A percentile compares a stretch with the other conserved stretches of the same genome.
These are phyloP conservation scores for Abrostola tripartita DNA, from an alignment of 2,888 invertebrate genomes.

Conservation along the genomic window DNA sequence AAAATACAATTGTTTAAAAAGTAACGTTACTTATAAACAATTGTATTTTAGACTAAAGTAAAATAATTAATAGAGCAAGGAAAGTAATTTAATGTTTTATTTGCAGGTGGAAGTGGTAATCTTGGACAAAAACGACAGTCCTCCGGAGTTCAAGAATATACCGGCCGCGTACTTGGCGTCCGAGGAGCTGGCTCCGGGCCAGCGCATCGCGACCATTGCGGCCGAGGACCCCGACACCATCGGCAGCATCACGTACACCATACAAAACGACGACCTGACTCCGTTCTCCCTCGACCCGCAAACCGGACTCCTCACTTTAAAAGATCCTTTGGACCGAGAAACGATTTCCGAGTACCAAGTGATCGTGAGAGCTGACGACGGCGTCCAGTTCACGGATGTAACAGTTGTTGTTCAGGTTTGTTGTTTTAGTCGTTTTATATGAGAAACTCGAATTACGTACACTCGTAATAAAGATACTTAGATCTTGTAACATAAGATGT, in stretches of 20 bases:
- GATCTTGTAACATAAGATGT: constrained; percentile 45
- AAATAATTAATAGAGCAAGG: neutral
- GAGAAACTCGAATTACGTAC: constrained; percentile 45
- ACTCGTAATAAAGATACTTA: constrained; percentile 53
- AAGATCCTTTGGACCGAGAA: constrained; percentile 95
- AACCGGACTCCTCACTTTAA: constrained; percentile 92
- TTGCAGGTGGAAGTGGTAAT: constrained; percentile 94
- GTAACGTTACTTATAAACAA: neutral
- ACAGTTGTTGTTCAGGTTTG: constrained; percentile 93
- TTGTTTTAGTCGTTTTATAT: constrained; percentile 47
- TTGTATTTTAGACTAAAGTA: neutral
- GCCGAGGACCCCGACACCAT: constrained; percentile 96
- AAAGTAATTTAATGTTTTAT: constrained; percentile 48
- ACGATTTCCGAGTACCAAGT: constrained; percentile 93
- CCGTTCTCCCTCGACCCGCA: constrained; percentile 92
- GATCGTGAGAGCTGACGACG: constrained; percentile 95
- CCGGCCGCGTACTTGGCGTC: constrained; percentile 93
- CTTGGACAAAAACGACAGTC: constrained; percentile 97
- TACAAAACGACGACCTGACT: constrained; percentile 90
- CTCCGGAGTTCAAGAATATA: constrained; percentile 94
- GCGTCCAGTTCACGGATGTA: constrained; percentile 94
- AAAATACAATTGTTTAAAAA: constrained; percentile 1
- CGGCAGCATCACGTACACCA: constrained; percentile 92
- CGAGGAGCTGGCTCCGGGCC: constrained; percentile 95
- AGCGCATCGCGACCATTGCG: constrained; percentile 92